phyloP scores from a whole-genome alignment of 2,797 vertebrate species.

The Tympanoctomys barrerae region DNA sequence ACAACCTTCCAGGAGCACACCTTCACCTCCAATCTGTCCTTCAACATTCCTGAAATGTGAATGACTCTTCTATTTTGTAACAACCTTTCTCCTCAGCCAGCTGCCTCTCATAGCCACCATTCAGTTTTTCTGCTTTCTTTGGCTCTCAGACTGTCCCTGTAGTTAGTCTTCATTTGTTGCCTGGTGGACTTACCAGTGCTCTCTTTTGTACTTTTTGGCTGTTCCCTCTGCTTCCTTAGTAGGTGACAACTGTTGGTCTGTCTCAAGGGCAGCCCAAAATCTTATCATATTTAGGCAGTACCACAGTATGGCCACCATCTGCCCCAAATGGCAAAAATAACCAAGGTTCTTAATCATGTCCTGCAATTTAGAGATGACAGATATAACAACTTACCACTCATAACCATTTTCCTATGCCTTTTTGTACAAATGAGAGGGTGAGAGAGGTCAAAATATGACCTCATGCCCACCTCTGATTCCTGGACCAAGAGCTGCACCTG shows the following conservation, averaged over 20 bases:
- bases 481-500: neutral
- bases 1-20: neutral
- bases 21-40: neutral
- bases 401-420: neutral
- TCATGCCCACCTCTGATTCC: neutral
- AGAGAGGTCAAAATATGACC: neutral
- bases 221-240: neutral
- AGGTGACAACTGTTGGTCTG: neutral
- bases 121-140: conserved; percentile 3
- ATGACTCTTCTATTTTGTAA: neutral
- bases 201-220: neutral
- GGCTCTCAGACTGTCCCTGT: neutral
- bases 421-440: neutral
- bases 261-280: neutral
- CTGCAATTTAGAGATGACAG: neutral
- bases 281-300: neutral
- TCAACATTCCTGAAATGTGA: neutral
- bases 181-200: neutral
- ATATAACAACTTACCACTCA: neutral
- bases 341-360: neutral
- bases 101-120: neutral
- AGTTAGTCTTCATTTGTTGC: neutral
- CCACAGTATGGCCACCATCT: neutral
- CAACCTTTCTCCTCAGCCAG: neutral
- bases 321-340: neutral